Evolutionary conservation across 2,797 vertebrate species (phyloP), one percentile per base, ranked within the genome.

Genomic region (Gymnothorax javanicus): DNA sequence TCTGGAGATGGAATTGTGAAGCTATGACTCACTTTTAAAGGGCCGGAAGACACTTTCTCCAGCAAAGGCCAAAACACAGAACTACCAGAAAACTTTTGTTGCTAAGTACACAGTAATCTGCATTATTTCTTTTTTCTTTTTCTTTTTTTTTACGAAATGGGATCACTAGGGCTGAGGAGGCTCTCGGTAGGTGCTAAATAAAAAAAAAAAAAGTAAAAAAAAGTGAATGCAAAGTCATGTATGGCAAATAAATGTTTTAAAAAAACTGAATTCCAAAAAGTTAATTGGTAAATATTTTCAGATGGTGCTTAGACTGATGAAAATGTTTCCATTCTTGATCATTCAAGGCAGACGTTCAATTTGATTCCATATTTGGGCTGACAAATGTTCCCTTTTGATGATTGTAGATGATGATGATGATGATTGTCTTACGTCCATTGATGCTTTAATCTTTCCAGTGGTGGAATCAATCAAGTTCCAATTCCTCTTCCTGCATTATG

Each of bases 1-100:
- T 94, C 86, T 92, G 94, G 93, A 94, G 92, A 91, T 88, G 91
- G 91, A 90, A 96, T 96, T 93, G 90, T 92, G 95, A 89, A 87
- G 88, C 91, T 90, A 89, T 96, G 96, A 96, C 93, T 96, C 96
- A 96, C 91, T 69, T 87, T 83, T 87, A 87, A 87, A 87, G 64
- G 81, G 27, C 13, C 57, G 23, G n/a, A 43, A 64, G 52, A 86
- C 50, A 11, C 71, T 83, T 77, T 25, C 60, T 50, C 33, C 54
- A 54, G 57, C 82, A 67, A 52, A 54, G 23, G 23, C 20, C 43
- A 57, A 73, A 71, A 85, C 59, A 71, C 4, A n/a, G 64, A 56
- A 33, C 69, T 71, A 4, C 11, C n/a, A 25, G 43, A 85, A 33
- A 2, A 56, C n/a, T 5, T 79, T 17, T 54, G 17, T 23, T 52